Evolutionary conservation across 1,140 invertebrate genomes (phyloP), one percentile per base, ranked within the genome.

Genomic region (Mamestra configurata): DNA sequence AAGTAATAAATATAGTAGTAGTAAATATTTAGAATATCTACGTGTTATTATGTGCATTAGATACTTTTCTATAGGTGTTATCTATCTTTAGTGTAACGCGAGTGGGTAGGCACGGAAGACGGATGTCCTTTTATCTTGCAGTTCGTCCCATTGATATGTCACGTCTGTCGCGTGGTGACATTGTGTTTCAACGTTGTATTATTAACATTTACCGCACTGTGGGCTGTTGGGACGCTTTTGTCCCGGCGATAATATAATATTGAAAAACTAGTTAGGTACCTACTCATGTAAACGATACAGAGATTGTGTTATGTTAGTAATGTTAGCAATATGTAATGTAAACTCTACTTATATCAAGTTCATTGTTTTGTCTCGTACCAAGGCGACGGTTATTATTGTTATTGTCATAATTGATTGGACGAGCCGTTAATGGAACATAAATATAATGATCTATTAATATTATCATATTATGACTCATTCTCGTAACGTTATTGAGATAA

Each of bases 121-220:
- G 88, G 86, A 89, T 88, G 85, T 86, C 49, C 68, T 70, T 85
- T 83, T 90, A 91, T 90, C 86, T 89, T 61, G 78, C 70, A 78
- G 82, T 82, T 84, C 55, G 82, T 86, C 70, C 82, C 80, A 89
- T 88, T 89, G 89, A 91, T 88, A 92, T 88, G 89, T 86, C 90
- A 92, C 86, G 88, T 88, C 84, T 85, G 84, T 79, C 84, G 79
- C 82, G 80, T 80, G 72, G 59, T 82, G 86, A 89, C 85, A 90
- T 84, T 88, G 81, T 86, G 77, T 86, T 83, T 81, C 70, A 82
- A 88, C 82, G 77, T 86, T 55, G 51, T 55, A 18, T 15, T 51
- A 51, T 51, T 51, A 49, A 82, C 80, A 83, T 86, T 87, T 92
- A 89, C 89, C 86, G 81, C 85, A 89, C 20, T 83, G 84, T 51